Evolutionary conservation across 2,113 vertebrate species (phyloP).

Genomic region (Dermatemys mawii): DNA sequence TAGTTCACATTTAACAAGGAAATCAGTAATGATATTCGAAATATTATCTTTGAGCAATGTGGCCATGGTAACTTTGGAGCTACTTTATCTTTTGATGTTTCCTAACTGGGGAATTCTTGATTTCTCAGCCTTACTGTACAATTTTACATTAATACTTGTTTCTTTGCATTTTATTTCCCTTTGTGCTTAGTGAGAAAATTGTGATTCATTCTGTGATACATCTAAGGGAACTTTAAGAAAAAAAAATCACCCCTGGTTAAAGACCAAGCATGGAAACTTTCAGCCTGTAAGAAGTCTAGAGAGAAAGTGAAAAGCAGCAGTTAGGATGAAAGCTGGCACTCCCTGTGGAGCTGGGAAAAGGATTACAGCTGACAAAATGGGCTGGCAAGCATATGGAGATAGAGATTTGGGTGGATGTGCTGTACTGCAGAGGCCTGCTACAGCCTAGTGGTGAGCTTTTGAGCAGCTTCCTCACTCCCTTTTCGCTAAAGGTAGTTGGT

Average conservation of each 20-base stretch:
- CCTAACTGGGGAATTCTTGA: neutral
- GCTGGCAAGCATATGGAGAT: neutral
- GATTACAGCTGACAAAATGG: neutral
- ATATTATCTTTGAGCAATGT: neutral
- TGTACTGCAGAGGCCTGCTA: neutral
- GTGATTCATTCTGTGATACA: neutral
- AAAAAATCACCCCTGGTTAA: neutral
- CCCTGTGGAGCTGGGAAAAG: neutral
- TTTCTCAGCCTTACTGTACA: neutral
- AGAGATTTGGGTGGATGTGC: neutral
- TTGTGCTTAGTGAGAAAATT: neutral
- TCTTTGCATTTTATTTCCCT: neutral
- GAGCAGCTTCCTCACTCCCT: neutral
- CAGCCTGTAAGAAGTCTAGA: neutral
- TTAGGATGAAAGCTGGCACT: neutral
- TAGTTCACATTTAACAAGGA: neutral
- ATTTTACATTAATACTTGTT: neutral
- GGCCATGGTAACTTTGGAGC: neutral
- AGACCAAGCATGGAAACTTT: neutral
- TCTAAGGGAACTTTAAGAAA: neutral
- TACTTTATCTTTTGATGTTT: neutral
- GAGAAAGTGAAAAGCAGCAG: neutral
- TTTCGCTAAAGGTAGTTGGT: neutral
- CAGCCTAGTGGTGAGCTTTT: neutral
- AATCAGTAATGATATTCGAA: neutral